Evolutionary conservation across 2,113 vertebrate species (phyloP).

Genomic region (Cheirogaleus medius): DNA sequence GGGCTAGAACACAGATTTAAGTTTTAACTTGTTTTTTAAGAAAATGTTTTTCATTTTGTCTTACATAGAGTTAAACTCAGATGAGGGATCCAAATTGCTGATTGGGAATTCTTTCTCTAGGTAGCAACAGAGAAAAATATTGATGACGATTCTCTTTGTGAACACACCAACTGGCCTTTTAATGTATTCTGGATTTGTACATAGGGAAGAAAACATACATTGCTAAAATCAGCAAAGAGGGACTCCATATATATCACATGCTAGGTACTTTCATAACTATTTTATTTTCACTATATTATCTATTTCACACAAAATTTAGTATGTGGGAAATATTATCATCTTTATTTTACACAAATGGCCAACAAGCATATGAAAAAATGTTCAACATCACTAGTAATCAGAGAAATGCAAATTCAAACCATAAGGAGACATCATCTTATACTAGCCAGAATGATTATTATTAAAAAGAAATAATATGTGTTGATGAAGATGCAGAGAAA

Average conservation of each 20-base stretch:
- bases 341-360: neutral
- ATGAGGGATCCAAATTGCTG: neutral
- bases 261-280: neutral
- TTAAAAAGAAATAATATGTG: too few species aligned
- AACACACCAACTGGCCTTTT: neutral
- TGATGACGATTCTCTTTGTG: neutral
- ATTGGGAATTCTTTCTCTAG: neutral
- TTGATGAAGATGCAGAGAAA: too few species aligned
- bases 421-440: too few species aligned
- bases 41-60: neutral
- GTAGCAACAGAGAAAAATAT: neutral
- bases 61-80: neutral
- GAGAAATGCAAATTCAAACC: too few species aligned
- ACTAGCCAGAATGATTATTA: too few species aligned
- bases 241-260: fast-evolving
- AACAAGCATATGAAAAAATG: too few species aligned
- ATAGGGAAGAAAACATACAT: neutral
- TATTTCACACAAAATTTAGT: neutral
- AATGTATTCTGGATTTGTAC: fast-evolving
- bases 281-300: neutral
- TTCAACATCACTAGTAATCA: too few species aligned
- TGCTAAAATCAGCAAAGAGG: neutral
- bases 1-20: neutral
- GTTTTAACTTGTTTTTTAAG: neutral
- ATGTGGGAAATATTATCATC: neutral